Evolutionary conservation across 2,888 invertebrate species (phyloP), one percentile per base, ranked within the genome.

Genomic region (Idaea dimidiata): DNA sequence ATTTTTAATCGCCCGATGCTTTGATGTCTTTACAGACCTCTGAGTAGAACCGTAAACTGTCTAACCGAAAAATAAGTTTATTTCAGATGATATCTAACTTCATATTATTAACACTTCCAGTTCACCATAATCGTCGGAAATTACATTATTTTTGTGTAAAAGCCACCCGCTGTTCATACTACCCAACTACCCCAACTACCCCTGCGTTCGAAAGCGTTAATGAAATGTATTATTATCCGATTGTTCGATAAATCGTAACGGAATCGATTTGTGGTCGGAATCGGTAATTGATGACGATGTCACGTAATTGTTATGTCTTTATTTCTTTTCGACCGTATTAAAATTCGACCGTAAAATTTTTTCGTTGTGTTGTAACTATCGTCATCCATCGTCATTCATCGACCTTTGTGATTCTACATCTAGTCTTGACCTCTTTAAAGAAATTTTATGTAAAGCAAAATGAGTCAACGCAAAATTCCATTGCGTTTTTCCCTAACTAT

Each of bases 171-270:
- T 31, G 32, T 62, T 54, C 58, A 71, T 63, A 24, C 24, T n/a
- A n/a, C n/a, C n/a, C n/a, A n/a, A n/a, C 3, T 24, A 24, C 24
- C 24, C 24, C 5, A 3, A 24, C 24, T 24, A 74, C 58, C 62
- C 75, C 79, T 76, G 79, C 69, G 66, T 77, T 74, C 80, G 78
- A 79, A 80, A 78, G 80, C 81, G 70, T 74, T 84, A 84, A 85
- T 85, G 79, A 83, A 85, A 85, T 84, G 84, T 80, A 84, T 85
- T 85, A 85, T 79, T 76, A 76, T 77, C 72, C 78, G 72, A 82
- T 82, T 77, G 72, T 69, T 66, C 66, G 58, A 73, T 76, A 72
- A 80, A 83, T 81, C 72, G 73, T 72, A 68, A 71, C 66, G 67
- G 72, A 61, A 71, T 72, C 64, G 68, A 67, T 64, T 63, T 72